phyloP scores from a whole-genome alignment of 2,888 invertebrate genomes.

The Nebria brevicollis region DNA sequence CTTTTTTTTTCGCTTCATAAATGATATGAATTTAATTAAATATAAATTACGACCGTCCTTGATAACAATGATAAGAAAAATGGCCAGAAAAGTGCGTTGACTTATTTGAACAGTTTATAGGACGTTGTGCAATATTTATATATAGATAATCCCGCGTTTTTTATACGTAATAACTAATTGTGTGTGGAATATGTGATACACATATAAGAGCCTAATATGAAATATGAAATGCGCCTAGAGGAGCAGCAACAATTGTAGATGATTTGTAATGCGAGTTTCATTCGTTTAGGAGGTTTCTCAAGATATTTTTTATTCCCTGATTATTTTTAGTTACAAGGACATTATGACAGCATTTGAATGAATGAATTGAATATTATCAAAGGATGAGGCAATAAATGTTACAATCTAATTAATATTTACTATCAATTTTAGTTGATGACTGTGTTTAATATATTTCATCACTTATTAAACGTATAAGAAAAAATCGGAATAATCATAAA shows the following conservation, averaged over 20 bases:
- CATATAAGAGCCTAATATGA: too few relatives aligned
- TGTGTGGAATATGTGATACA: too few relatives aligned
- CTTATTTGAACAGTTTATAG: too few relatives aligned
- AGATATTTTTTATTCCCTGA: background rate
- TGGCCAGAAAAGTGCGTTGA: too few relatives aligned
- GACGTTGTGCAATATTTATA: too few relatives aligned
- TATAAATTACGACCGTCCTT: too few relatives aligned
- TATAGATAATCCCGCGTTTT: too few relatives aligned
- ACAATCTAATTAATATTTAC: slow-evolving; percentile 37
- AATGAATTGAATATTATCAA: slow-evolving; percentile 31
- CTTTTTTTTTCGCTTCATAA: too few relatives aligned
- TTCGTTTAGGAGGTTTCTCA: background rate
- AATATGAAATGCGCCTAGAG: background rate
- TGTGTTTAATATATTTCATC: slow-evolving; percentile 33
- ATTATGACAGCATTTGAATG: slow-evolving; percentile 13
- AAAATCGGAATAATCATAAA: background rate
- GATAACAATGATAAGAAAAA: too few relatives aligned
- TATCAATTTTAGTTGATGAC: slow-evolving; percentile 37
- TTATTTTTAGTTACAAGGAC: slow-evolving; percentile 15
- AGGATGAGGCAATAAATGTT: slow-evolving; percentile 38
- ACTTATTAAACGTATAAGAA: background rate
- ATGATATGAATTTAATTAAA: too few relatives aligned
- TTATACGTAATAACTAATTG: too few relatives aligned
- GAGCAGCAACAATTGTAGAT: background rate
- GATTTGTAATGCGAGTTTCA: background rate